Base-by-base conservation (phyloP, 1,140 invertebrate species). In the Druon quercuslanigerum region DNA sequence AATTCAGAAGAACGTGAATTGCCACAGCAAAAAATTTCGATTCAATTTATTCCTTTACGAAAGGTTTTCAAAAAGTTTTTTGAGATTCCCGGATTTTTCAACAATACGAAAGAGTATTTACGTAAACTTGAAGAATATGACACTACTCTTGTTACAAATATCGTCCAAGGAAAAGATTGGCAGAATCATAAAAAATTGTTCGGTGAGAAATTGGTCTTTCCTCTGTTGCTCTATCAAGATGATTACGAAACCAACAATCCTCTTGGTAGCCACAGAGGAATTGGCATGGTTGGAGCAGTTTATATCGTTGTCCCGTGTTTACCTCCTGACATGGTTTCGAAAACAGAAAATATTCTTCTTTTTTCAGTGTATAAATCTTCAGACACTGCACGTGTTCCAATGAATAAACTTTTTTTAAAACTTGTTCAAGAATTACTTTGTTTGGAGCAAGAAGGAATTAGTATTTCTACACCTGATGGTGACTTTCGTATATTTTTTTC, bases 111-210 rank as follows among this genome's bases (percentile, higher is more conserved):
- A 8, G 17, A 0, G 1, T 17, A 54, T 54, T 16, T 54, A 54
- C 52, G n/a, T 5, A n/a, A 46, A 20, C 3, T 51, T 51, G 50
- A 72, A 50, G 19, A 51, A 17, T 1, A 51, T 17, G 46, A 51
- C 13, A 11, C 40, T n/a, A n/a, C n/a, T 46, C 0, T 19, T 51
- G 33, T 75, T 71, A 70, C 7, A 16, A 85, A 85, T 74, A 77
- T 86, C 73, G 50, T 84, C 51, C 80, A 87, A 70, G 84, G 79
- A 20, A 33, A 76, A 50, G 80, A 83, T 71, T 88, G 87, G 86
- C 73, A 79, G 79, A 40, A 51, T 54, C 80, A 78, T 33, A 66
- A 71, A 75, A 12, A 20, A 7, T 33, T n/a, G 17, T 80, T 73
- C 71, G 8, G 60, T 14, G 72, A 82, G 57, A 75, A 78, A 76